Evolutionary conservation across 2,113 vertebrate species (phyloP).

Genomic region (Pseudonaja textilis): DNA sequence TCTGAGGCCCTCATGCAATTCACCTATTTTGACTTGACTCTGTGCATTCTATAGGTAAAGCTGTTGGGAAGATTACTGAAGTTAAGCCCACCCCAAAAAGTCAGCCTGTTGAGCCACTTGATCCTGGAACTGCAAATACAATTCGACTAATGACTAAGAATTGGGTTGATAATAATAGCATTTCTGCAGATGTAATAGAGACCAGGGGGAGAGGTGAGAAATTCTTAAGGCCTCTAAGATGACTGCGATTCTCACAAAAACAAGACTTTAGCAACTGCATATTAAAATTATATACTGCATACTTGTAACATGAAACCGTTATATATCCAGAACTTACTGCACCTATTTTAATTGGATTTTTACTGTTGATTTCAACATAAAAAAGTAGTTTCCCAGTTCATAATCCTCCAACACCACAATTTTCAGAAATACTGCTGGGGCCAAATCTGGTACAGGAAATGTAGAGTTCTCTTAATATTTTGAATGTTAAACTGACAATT

Average conservation of each 20-base stretch:
- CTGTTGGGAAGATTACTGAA: constrained; percentile 81
- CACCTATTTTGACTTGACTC: constrained; percentile 58
- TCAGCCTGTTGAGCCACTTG: constrained; percentile 81
- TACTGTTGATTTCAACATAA: constrained; percentile 26
- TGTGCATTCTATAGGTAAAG: constrained; percentile 84
- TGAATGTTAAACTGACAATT: neutral
- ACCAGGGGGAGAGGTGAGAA: constrained; percentile 89
- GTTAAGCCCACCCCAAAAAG: constrained; percentile 82
- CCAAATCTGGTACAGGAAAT: neutral
- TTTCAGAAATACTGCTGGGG: neutral
- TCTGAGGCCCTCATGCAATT: constrained; percentile 39
- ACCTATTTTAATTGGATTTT: neutral
- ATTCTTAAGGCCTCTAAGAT: constrained; percentile 36
- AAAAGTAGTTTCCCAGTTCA: neutral
- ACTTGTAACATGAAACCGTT: neutral
- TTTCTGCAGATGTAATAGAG: constrained; percentile 91
- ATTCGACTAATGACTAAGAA: constrained; percentile 86
- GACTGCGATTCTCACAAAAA: constrained; percentile 14
- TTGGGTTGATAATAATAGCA: constrained; percentile 86
- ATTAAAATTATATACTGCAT: neutral
- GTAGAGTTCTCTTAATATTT: neutral
- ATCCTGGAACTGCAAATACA: constrained; percentile 83
- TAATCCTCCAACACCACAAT: neutral
- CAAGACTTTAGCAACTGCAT: neutral
- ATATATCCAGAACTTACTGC: rapidly evolving